These are phyloP conservation scores for Cygnus buccinator DNA, from an alignment of 2,113 vertebrate genomes.

Conservation along the genomic window DNA sequence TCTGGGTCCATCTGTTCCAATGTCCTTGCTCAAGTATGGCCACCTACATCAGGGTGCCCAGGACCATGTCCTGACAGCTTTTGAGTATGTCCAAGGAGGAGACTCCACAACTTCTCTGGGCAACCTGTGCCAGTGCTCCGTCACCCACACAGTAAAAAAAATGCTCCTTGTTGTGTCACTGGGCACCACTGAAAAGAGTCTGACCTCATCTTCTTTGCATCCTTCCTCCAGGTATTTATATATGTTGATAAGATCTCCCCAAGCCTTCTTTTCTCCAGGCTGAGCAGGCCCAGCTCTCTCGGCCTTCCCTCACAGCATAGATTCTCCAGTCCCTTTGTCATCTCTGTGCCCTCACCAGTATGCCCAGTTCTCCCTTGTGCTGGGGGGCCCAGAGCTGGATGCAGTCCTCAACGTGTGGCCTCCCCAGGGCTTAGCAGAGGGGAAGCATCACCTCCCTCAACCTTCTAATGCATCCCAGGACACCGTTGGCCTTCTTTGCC, in stretches of 20 bases:
- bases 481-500: fast-evolving
- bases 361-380: neutral
- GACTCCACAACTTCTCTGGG: no score
- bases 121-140: no score
- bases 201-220: no score
- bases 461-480: neutral
- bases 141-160: no score
- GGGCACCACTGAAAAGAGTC: no score
- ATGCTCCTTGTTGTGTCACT: no score
- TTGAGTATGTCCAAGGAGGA: neutral
- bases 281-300: no score
- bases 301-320: neutral
- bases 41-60: neutral
- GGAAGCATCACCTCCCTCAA: neutral
- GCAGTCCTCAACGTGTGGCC: neutral
- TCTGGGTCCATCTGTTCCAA: neutral
- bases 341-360: neutral
- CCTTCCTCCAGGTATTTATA: no score
- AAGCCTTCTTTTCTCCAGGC: no score
- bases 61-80: neutral
- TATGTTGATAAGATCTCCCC: no score
- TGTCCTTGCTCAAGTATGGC: neutral
- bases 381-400: neutral
- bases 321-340: neutral
- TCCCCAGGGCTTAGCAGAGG: neutral